Evolutionary conservation across 2,797 vertebrate species (phyloP).

Genomic region (Paedocypris micromegethes): DNA sequence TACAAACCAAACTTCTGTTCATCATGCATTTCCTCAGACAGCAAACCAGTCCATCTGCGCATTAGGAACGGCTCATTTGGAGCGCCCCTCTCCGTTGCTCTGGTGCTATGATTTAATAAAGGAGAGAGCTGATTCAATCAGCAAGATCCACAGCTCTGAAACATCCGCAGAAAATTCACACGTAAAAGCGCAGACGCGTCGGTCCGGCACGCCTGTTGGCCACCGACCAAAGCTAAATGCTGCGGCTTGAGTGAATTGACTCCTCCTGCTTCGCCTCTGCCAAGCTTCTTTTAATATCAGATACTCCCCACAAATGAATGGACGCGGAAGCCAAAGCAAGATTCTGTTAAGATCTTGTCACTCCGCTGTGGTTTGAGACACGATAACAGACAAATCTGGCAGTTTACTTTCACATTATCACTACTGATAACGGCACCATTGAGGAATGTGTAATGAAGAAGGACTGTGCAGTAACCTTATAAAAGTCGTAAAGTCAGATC

Average conservation of each 20-base stretch:
- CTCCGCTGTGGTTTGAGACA: constrained; percentile 18
- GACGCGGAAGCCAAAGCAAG: constrained; percentile 27
- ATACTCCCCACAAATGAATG: constrained; percentile 16
- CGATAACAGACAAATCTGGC: constrained; percentile 48
- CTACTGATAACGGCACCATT: constrained; percentile 51
- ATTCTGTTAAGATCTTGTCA: constrained; percentile 33
- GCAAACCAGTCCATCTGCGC: constrained; percentile 27
- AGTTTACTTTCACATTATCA: constrained; percentile 57
- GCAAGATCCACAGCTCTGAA: constrained; percentile 31
- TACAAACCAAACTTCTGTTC: constrained; percentile 24
- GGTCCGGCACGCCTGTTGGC: constrained; percentile 42
- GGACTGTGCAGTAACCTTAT: constrained; percentile 55
- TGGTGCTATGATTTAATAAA: constrained; percentile 38
- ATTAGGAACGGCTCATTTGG: constrained; percentile 28
- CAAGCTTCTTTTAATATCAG: constrained; percentile 21
- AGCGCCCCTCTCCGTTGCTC: constrained; percentile 27
- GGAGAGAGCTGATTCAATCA: constrained; percentile 34
- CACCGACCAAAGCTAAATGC: constrained; percentile 43
- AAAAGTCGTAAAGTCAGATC: constrained; percentile 54
- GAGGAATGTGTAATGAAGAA: constrained; percentile 52
- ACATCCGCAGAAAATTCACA: constrained; percentile 45
- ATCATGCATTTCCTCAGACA: constrained; percentile 3
- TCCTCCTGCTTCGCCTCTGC: constrained; percentile 5
- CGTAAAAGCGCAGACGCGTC: constrained; percentile 32
- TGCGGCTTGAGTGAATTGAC: constrained; percentile 38